Base-by-base conservation (phyloP, 2,113 vertebrate species). In the Syngnathus typhle region DNA sequence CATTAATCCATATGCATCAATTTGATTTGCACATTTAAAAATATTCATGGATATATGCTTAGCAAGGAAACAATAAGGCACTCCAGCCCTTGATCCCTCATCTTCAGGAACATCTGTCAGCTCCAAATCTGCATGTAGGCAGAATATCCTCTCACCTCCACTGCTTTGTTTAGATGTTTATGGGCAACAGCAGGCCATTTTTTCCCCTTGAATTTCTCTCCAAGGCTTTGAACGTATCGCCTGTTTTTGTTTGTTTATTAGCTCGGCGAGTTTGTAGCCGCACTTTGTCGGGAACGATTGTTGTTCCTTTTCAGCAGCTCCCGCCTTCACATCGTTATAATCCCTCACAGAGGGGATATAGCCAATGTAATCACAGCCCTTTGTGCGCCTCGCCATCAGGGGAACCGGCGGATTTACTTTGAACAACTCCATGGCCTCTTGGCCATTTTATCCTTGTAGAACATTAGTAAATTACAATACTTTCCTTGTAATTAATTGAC, bases 171-270 rank as follows among this genome's bases (percentile, higher is more conserved):
- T 39, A 4, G 69, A 70, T 72, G 67, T 68, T 65, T 2, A 74
- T 82, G 74, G 79, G 84, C 47, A 46, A 69, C 75, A 68, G 76
- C 72, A 49, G 73, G 77, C 79, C 69, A 9, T 83, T 83, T 84
- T 83, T 82, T 81, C 78, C 81, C 23, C 82, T 84, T 83, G 80
- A 27, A 78, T 75, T 61, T 73, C 73, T 68, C 81, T 84, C 71
- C 13, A 23, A 46, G 76, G 79, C 67, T 78, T 77, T 77, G 71
- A 76, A 80, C 80, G 82, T 78, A 83, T 83, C 76, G 76, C 66
- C 23, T 66, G 67, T 60, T 77, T 68, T 70, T 79, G 67, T 69
- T 81, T 79, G 79, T 80, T 84, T 83, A 81, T 86, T 83, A 74
- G 74, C 6, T 75, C 75, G 58, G 61, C 68, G 59, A 65, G 51